These are phyloP conservation scores for Vulpes lagopus DNA, from an alignment of 2,113 vertebrate species.

Conservation along the genomic window DNA sequence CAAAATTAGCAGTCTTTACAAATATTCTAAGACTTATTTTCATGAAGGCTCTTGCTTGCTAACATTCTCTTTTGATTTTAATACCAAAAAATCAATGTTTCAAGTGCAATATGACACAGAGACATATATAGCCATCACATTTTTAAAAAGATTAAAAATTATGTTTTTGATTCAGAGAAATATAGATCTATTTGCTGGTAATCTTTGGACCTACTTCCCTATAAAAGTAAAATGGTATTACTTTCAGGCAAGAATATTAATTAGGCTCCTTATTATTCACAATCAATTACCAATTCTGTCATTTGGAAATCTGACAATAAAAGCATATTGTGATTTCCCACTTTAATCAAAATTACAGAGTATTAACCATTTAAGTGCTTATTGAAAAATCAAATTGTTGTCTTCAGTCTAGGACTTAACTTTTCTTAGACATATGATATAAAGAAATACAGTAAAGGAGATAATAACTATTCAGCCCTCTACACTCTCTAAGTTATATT, in stretches of 20 bases:
- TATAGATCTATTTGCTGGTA: neutral
- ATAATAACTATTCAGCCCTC: neutral
- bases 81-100: constrained; percentile 30
- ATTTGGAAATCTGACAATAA: neutral
- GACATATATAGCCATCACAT: neutral
- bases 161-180: neutral
- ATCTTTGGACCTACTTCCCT: neutral
- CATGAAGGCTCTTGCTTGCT: neutral
- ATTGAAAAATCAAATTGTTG: constrained; percentile 25
- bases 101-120: neutral
- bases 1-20: neutral
- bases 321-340: neutral
- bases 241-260: constrained; percentile 52
- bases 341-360: neutral
- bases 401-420: neutral
- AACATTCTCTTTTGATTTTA: neutral
- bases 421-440: neutral
- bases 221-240: constrained; percentile 14
- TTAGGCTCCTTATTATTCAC: neutral
- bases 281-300: neutral
- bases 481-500: neutral
- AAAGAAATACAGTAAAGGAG: neutral
- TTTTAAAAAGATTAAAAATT: constrained; percentile 39
- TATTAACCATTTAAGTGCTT: neutral
- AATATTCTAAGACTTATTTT: neutral